These are phyloP conservation scores for Malurus cyaneus DNA, from an alignment of 2,113 vertebrate species.

Conservation along the genomic window DNA sequence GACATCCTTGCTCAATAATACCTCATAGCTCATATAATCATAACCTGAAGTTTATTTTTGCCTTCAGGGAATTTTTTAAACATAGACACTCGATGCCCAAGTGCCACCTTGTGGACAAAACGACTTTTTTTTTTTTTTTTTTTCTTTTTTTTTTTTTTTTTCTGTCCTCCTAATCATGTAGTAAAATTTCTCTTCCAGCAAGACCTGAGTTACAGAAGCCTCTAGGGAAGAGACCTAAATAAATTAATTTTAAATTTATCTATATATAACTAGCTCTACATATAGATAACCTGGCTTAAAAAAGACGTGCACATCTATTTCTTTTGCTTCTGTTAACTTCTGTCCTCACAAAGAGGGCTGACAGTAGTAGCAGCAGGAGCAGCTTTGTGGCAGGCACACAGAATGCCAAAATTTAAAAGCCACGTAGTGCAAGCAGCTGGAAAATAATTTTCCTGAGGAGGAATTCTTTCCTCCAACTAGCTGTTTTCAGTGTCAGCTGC, in stretches of 20 bases:
- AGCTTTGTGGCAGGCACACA: background rate
- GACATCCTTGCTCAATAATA: background rate
- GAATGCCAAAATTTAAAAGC: background rate
- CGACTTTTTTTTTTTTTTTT: background rate
- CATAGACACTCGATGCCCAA: background rate
- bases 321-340: background rate
- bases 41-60: background rate
- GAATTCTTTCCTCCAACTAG: background rate
- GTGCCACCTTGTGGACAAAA: slow-evolving; percentile 38
- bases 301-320: background rate
- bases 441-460: background rate
- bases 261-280: background rate
- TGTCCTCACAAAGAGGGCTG: background rate
- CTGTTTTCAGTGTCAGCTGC: background rate
- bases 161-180: background rate
- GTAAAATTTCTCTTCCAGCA: background rate
- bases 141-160: background rate
- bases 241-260: background rate
- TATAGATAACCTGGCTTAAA: fast-evolving
- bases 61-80: background rate
- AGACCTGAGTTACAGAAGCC: background rate
- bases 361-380: background rate
- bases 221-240: background rate
- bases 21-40: background rate
- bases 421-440: background rate